A percentile compares a stretch with the other conserved stretches of the same genome.
phyloP scores from a whole-genome alignment of 2,888 invertebrate species.

The Fabriciana adippe region DNA sequence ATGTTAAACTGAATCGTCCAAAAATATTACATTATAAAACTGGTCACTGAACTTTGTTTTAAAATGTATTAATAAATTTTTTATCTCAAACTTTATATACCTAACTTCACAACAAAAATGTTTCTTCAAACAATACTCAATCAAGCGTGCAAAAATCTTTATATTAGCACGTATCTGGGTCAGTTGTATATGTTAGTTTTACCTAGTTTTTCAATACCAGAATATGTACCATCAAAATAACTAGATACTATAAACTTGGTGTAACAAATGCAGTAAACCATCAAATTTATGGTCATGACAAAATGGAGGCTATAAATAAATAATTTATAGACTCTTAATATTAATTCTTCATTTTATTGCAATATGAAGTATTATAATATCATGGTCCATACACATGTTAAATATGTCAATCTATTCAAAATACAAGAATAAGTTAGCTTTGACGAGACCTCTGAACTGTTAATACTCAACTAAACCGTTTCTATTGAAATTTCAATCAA shows the following conservation, averaged over 20 bases:
- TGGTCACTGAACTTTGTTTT: conserved; percentile 15
- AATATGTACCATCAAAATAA: conserved; percentile 4
- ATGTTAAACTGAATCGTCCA: conserved; percentile 4
- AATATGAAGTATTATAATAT: conserved; percentile 7
- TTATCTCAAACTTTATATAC: background rate
- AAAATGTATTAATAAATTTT: background rate
- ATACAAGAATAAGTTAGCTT: conserved; percentile 20
- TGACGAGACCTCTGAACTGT: conserved; percentile 31
- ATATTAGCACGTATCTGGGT: conserved; percentile 42
- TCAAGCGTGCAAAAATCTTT: conserved; percentile 6
- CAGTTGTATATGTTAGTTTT: conserved; percentile 41
- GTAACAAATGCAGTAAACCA: background rate
- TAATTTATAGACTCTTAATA: too few species aligned
- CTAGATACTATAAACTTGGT: background rate
- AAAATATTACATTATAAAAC: conserved; percentile 9
- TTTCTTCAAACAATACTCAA: conserved; percentile 3
- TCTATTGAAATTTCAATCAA: conserved; percentile 35
- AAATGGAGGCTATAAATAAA: too few species aligned
- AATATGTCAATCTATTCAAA: conserved; percentile 12
- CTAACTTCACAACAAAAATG: background rate
- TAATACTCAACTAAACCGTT: conserved; percentile 15
- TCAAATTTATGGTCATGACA: too few species aligned
- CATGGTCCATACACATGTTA: conserved; percentile 6
- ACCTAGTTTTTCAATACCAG: conserved; percentile 13
- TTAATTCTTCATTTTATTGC: background rate